A percentile compares a stretch with the other conserved stretches of the same genome.
Conservation (phyloP, 2,797 vertebrate species). For the Acropternis orthonyx region DNA sequence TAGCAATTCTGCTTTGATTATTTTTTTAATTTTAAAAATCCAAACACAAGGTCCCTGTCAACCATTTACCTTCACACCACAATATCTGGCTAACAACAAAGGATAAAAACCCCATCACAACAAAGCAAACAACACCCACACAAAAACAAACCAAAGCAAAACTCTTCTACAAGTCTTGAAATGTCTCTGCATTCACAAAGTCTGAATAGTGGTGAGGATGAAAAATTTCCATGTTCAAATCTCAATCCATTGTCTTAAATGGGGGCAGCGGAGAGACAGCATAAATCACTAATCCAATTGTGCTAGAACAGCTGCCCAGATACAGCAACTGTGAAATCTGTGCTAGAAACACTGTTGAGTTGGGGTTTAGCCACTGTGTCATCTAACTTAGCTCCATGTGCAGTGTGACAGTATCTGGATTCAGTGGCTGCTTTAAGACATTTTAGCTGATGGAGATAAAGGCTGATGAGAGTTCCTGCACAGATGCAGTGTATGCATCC, state of each 20-base stretch:
- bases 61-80: background rate
- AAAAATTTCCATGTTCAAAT: background rate
- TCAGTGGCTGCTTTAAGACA: background rate
- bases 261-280: background rate
- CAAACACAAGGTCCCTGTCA: background rate
- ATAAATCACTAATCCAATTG: constrained; percentile 4
- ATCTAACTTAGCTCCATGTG: background rate
- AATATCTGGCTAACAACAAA: background rate
- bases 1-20: background rate
- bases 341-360: constrained; percentile 2
- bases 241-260: background rate
- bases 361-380: background rate
- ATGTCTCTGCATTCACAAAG: background rate
- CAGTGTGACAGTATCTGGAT: background rate
- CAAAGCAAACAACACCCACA: background rate
- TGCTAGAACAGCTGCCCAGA: background rate
- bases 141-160: background rate
- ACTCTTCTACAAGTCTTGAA: background rate
- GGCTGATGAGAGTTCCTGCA: background rate
- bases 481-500: background rate
- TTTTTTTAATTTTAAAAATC: background rate
- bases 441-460: background rate
- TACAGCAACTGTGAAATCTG: background rate
- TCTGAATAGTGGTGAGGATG: background rate
- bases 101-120: background rate